phyloP scores from a whole-genome alignment of 2,113 vertebrate genomes.

The Albula goreensis region DNA sequence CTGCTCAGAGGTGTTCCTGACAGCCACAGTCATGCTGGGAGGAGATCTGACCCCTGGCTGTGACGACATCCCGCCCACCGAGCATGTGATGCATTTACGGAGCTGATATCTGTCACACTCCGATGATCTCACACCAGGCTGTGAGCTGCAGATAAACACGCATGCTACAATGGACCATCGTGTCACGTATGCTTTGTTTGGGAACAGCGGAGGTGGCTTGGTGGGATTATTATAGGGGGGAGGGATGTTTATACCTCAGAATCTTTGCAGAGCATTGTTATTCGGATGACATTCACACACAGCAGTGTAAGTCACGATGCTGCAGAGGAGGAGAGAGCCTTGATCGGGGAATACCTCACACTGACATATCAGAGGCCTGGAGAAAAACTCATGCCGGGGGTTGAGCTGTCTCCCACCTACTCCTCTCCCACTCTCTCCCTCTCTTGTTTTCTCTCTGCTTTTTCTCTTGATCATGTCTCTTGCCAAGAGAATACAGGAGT shows the following conservation, averaged over 20 bases:
- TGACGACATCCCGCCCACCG: neutral
- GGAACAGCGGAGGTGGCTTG: too few relatives aligned
- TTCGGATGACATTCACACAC: slow-evolving; percentile 62
- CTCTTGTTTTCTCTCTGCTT: too few relatives aligned
- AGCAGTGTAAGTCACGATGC: slow-evolving; percentile 47
- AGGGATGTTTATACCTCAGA: slow-evolving; percentile 51
- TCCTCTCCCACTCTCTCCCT: neutral
- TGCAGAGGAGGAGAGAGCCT: slow-evolving; percentile 57
- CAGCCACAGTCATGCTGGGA: neutral
- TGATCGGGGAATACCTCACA: slow-evolving; percentile 57
- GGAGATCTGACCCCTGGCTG: neutral
- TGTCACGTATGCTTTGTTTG: too few relatives aligned
- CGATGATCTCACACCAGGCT: neutral
- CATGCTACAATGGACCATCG: slow-evolving; percentile 1
- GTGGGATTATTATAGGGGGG: neutral
- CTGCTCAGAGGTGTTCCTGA: neutral
- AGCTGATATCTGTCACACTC: too few relatives aligned
- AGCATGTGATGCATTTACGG: neutral
- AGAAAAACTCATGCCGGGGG: slow-evolving; percentile 10
- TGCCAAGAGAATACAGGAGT: neutral
- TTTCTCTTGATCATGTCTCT: neutral
- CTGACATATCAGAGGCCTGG: slow-evolving; percentile 54
- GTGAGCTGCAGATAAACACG: neutral
- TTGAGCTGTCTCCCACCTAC: neutral
- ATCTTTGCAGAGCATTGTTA: slow-evolving; percentile 57